These are phyloP conservation scores for Wiebesia pumilae DNA, from an alignment of 1,140 invertebrate species.

Conservation along the genomic window DNA sequence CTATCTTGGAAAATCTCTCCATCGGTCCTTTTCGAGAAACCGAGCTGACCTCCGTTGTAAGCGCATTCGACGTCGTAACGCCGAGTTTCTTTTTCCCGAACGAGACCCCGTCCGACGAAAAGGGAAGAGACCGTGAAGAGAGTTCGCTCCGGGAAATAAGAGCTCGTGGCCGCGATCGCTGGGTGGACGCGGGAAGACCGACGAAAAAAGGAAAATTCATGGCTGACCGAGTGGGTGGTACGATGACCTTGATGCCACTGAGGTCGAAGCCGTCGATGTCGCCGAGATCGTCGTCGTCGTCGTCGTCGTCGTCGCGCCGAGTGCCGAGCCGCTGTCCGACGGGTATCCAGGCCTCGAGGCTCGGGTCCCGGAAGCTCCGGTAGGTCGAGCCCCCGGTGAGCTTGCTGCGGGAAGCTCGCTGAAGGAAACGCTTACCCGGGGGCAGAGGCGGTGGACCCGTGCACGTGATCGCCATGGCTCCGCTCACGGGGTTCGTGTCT, in stretches of 20 bases:
- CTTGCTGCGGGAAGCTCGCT: slow-evolving; percentile 66
- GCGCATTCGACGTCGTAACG: background rate
- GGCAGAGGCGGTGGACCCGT: slow-evolving; percentile 72
- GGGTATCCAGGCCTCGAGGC: slow-evolving; percentile 69
- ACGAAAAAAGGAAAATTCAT: background rate
- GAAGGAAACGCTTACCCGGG: slow-evolving; percentile 69
- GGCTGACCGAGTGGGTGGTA: slow-evolving; percentile 37
- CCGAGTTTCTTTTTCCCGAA: background rate
- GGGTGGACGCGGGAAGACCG: background rate
- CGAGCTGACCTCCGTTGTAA: background rate
- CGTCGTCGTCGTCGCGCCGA: slow-evolving; percentile 35
- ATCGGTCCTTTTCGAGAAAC: background rate
- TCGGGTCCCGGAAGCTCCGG: slow-evolving; percentile 74
- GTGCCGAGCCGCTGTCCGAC: background rate
- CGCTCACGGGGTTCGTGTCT: too few species aligned
- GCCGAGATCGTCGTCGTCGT: slow-evolving; percentile 50
- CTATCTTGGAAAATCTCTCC: background rate
- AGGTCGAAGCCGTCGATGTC: slow-evolving; percentile 53
- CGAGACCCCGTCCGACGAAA: background rate
- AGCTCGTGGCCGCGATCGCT: background rate
- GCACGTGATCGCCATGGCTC: slow-evolving; percentile 68
- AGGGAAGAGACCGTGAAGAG: background rate
- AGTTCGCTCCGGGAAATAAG: background rate
- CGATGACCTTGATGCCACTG: slow-evolving; percentile 20
- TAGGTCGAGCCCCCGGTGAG: slow-evolving; percentile 71